These are phyloP conservation scores for Anadara kagoshimensis DNA, from an alignment of 1,140 invertebrate genomes.

Conservation along the genomic window DNA sequence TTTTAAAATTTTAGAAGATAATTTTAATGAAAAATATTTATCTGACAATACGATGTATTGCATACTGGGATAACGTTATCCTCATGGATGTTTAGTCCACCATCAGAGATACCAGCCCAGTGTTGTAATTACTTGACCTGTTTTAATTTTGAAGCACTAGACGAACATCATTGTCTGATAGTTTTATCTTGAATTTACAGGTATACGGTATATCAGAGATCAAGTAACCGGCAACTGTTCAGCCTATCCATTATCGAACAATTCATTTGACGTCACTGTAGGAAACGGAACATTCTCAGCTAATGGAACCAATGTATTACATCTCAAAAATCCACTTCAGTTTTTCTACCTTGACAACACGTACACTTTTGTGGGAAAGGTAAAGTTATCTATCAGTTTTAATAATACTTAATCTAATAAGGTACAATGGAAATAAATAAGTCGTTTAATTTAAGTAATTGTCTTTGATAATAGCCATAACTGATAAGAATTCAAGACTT, in stretches of 20 bases:
- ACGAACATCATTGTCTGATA: no score
- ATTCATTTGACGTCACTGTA: conserved; percentile 42
- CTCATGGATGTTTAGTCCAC: no score
- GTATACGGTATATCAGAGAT: conserved; percentile 52
- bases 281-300: conserved; percentile 12
- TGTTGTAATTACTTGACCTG: no score
- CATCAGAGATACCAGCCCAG: no score
- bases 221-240: conserved; percentile 47
- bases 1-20: no score
- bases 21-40: no score
- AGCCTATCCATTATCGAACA: conserved; percentile 35
- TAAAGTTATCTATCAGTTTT: conserved; percentile 11
- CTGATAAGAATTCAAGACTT: no score
- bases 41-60: no score
- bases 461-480: neutral
- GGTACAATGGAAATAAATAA: neutral
- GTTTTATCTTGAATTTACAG: conserved; percentile 27
- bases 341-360: conserved; percentile 47
- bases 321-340: conserved; percentile 51
- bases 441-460: neutral
- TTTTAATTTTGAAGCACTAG: no score
- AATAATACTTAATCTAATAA: neutral
- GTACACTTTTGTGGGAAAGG: conserved; percentile 53
- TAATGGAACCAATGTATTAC: conserved; percentile 40
- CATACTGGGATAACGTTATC: no score